Evolutionary conservation across 2,888 invertebrate species (phyloP).

Genomic region (Ceratothoa steindachneri): DNA sequence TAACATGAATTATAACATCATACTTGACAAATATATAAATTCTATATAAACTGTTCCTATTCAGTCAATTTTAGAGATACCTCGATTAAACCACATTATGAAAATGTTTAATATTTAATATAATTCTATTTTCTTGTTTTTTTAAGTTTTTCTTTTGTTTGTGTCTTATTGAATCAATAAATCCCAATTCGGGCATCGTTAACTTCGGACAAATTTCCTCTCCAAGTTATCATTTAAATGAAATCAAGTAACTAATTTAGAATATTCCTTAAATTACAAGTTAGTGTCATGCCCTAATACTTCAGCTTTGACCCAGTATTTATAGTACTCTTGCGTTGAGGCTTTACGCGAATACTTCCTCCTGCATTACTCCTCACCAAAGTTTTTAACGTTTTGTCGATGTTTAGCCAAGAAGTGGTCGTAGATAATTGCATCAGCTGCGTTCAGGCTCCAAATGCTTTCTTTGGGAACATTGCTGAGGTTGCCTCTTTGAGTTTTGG

Average conservation of each 20-base stretch:
- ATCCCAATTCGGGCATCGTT: conserved; percentile 29
- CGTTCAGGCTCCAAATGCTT: conserved; percentile 30
- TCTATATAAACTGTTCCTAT: too few species aligned
- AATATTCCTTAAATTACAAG: conserved; percentile 32
- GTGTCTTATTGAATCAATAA: conserved; percentile 17
- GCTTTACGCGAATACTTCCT: conserved; percentile 25
- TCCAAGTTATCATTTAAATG: conserved; percentile 20
- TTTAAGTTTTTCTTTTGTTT: background rate
- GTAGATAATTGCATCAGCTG: conserved; percentile 38
- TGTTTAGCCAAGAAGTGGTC: conserved; percentile 40
- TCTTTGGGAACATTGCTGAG: conserved; percentile 1
- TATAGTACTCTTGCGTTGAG: conserved; percentile 14
- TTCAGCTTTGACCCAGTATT: conserved; percentile 28
- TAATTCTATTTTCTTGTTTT: background rate
- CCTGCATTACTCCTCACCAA: conserved; percentile 26
- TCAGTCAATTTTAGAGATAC: too few species aligned
- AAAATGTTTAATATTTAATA: too few species aligned
- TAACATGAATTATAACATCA: too few species aligned
- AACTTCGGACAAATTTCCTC: conserved; percentile 22
- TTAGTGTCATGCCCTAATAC: conserved; percentile 22
- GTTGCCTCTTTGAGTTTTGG: conserved; percentile 22
- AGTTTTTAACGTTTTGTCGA: conserved; percentile 18
- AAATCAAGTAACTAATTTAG: conserved; percentile 24
- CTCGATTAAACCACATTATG: too few species aligned
- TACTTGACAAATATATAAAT: too few species aligned